Evolutionary conservation across 2,888 invertebrate species (phyloP), one percentile per base, ranked within the genome.

Genomic region (Strigamia crassipes): DNA sequence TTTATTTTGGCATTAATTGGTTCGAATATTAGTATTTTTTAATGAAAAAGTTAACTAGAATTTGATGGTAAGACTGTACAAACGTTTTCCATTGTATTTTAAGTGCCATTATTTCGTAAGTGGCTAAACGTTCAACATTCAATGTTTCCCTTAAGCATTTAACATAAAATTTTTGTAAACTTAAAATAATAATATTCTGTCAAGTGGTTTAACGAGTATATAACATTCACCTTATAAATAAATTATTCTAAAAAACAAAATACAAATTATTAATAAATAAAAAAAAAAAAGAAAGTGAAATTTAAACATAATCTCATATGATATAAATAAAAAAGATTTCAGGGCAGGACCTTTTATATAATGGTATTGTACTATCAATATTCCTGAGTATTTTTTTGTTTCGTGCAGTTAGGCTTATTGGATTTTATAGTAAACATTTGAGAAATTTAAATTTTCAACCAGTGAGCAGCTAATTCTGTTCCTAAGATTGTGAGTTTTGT

Each of bases 271-370:
- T 21, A 51, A 27, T 66, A 66, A 66, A 66, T 66, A 15, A 51
- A n/a, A 51, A 51, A 51, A 51, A 51, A 15, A 51, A 51, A 18
- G 27, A 3, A 27, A 27, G 27, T 66, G 15, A 66, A 66, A 66
- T 8, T 66, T 21, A 23, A 27, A 31, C 12, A 27, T 66, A 73
- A 73, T 73, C 73, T 73, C 73, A 73, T 31, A n/a, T 12, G 27
- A 31, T 23, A 27, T 27, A 73, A 27, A 31, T n/a, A n/a, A 27
- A 73, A 13, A 27, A 31, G 1, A 13, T 56, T 56, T 73, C 10
- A 73, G 73, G 73, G 73, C 73, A 73, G 73, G 73, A 31, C 73
- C 73, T 73, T 73, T 73, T 73, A 8, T 61, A 27, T 27, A 73
- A 73, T 13, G 27, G 12, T 73, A 12, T 73, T 27, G 23, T 27